Evolutionary conservation across 2,797 vertebrate genomes (phyloP), one percentile per base, ranked within the genome.

Genomic region (Lacerta agilis): DNA sequence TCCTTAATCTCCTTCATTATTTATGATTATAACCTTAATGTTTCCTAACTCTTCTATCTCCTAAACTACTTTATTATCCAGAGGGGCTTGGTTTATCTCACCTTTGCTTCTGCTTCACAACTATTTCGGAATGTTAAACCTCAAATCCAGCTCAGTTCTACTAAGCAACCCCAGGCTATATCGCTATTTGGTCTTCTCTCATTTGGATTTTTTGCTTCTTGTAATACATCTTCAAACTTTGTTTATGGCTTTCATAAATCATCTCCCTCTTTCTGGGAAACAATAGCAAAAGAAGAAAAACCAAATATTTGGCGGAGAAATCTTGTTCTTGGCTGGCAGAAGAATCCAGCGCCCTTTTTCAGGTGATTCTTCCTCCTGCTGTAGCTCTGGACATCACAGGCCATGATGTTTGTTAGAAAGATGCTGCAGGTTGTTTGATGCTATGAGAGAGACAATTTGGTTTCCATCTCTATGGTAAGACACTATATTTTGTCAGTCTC

Each of bases 211-310:
- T 84, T 36, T 61, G 1, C 86, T 1, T 87, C 76, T 71, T 78
- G 15, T 29, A 69, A 25, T 76, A 88, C 27, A 66, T 78, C 38
- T n/a, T 20, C 79, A 29, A 71, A 78, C 17, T 87, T 71, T 83
- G 66, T 25, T 88, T 84, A 5, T n/a, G 15, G 79, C 27, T 82
- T 7, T 23, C 64, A 23, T 78, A 77, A 0, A 38, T 73, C n/a
- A 79, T 76, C 73, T 33, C 89, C 85, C 88, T 88, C 79, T 75
- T 38, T 78, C 1, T 86, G 20, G 87, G 89, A 20, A 3, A 55
- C 64, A 67, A 29, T 82, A 82, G 41, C 20, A 41, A 73, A 49
- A 4, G 13, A 64, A 10, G 49, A 15, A 8, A 38, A 49, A 78
- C 29, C 55, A 27, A 55, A 79, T n/a, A 58, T 20, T 64, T 43